A percentile compares a stretch with the other conserved stretches of the same genome.
Evolutionary conservation across 1,140 invertebrate species (phyloP).

Genomic region (Adoxophyes honmai): DNA sequence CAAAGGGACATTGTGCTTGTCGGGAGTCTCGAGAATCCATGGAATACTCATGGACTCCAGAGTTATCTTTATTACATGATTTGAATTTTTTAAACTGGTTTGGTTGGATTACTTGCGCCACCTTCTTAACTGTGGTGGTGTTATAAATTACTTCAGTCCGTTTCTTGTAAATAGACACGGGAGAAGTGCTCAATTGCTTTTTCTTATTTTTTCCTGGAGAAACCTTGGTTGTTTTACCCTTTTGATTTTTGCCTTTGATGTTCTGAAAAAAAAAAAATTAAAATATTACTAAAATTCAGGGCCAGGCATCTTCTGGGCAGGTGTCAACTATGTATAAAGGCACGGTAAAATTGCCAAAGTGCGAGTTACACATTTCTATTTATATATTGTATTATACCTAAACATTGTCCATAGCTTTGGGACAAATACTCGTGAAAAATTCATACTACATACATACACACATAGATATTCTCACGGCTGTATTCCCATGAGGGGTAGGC

Average conservation of each 20-base stretch:
- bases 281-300: no score
- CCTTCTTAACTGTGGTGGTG: slow-evolving; percentile 45
- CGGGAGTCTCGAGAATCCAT: slow-evolving; percentile 36
- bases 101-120: slow-evolving; percentile 41
- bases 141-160: slow-evolving; percentile 52
- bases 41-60: slow-evolving; percentile 32
- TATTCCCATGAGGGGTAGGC: no score
- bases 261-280: slow-evolving; percentile 44
- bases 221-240: slow-evolving; percentile 41
- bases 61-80: slow-evolving; percentile 44
- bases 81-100: slow-evolving; percentile 42
- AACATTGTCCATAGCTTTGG: no score
- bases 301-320: no score
- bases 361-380: no score
- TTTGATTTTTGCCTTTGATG: slow-evolving; percentile 44
- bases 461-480: no score
- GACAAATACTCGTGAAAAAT: no score
- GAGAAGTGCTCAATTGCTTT: slow-evolving; percentile 52
- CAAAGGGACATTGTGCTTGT: slow-evolving; percentile 55
- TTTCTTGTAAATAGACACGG: slow-evolving; percentile 52
- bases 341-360: no score
- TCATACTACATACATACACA: no score
- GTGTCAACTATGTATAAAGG: no score
- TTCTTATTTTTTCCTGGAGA: slow-evolving; percentile 68
- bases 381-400: no score